phyloP scores from a whole-genome alignment of 2,113 vertebrate species.

The Sinosuthora webbiana region DNA sequence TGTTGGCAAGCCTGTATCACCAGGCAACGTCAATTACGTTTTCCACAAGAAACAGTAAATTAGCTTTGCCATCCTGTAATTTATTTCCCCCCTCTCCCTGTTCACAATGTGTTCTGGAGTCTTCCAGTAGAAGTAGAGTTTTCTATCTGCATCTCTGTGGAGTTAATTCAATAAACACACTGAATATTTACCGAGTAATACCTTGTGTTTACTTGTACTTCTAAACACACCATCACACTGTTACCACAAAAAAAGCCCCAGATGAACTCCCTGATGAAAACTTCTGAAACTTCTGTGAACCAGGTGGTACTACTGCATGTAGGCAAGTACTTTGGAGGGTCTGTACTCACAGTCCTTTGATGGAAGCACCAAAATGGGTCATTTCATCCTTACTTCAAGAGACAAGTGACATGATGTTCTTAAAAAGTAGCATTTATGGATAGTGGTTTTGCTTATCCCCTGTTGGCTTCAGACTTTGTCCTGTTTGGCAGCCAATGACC shows the following conservation, averaged over 20 bases:
- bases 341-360: neutral
- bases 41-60: slow-evolving; percentile 59
- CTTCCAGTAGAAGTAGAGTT: neutral
- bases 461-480: neutral
- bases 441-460: neutral
- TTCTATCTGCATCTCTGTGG: neutral
- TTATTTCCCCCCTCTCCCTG: neutral
- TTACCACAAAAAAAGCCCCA: slow-evolving; percentile 2
- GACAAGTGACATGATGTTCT: neutral
- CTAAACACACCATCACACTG: neutral
- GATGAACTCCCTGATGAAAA: neutral
- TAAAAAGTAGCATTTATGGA: neutral
- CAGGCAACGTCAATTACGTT: slow-evolving; percentile 56
- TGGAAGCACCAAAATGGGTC: neutral
- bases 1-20: slow-evolving; percentile 61
- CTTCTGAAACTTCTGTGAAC: neutral
- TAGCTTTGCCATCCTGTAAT: slow-evolving; percentile 42
- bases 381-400: neutral
- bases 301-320: neutral
- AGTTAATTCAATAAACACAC: slow-evolving; percentile 22
- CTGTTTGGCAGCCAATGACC: neutral
- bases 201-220: slow-evolving; percentile 12
- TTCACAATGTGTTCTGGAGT: neutral
- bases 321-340: neutral
- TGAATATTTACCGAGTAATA: slow-evolving; percentile 43